phyloP scores from a whole-genome alignment of 2,888 invertebrate species.

The Eledone cirrhosa region DNA sequence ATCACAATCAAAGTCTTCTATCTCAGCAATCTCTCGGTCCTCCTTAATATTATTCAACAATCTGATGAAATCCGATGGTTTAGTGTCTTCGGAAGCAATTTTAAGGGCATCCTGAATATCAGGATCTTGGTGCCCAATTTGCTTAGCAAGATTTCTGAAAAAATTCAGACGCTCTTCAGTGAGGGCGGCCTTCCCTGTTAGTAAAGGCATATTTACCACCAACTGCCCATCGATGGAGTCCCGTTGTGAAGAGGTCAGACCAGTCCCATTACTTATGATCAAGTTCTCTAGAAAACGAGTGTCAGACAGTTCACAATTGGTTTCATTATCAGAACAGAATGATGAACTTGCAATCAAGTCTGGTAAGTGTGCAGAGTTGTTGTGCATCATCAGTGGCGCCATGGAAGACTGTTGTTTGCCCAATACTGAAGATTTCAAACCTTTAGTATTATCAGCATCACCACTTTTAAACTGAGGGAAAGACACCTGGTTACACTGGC shows the following conservation, averaged over 20 bases:
- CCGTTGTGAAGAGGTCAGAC: background rate
- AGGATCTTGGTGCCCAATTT: conserved; percentile 41
- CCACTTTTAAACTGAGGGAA: background rate
- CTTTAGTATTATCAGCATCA: background rate
- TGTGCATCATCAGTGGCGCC: background rate
- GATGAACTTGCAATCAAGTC: background rate
- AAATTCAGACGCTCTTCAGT: background rate
- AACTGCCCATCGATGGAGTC: background rate
- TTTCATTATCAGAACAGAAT: background rate
- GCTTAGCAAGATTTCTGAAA: conserved; percentile 38
- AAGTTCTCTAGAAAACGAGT: too few relatives aligned
- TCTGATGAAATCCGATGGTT: conserved; percentile 47
- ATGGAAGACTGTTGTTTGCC: background rate
- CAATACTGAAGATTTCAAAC: background rate
- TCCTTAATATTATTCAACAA: conserved; percentile 37
- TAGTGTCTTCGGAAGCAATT: conserved; percentile 45
- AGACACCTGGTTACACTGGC: background rate
- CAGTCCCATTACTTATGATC: background rate
- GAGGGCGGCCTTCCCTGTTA: background rate
- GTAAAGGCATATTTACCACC: background rate
- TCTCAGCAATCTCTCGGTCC: conserved; percentile 21
- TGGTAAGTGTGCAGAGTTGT: background rate
- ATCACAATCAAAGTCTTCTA: conserved; percentile 6
- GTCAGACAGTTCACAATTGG: background rate
- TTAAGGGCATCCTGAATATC: conserved; percentile 44